These are phyloP conservation scores for Gonatopus flavifemur DNA, from an alignment of 1,140 invertebrate species.

Conservation along the genomic window DNA sequence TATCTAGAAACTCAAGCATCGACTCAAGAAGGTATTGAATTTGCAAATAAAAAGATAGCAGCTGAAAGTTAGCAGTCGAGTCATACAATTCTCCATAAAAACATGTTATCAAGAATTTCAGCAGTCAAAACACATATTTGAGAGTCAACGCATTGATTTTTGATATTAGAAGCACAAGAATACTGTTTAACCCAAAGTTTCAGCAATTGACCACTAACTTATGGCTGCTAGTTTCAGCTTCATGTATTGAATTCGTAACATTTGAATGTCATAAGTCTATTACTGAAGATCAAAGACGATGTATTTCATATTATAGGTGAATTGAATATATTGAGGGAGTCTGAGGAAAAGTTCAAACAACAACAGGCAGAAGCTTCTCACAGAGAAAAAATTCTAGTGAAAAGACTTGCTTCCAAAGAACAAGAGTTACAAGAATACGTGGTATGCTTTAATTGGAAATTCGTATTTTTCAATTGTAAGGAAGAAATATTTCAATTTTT, in stretches of 20 bases:
- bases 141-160: too few relatives aligned
- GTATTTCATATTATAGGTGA: conserved; percentile 65
- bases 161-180: too few relatives aligned
- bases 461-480: conserved; percentile 12
- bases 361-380: conserved; percentile 83
- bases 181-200: too few relatives aligned
- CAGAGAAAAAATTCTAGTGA: conserved; percentile 87
- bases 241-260: background rate
- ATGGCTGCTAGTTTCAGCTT: too few relatives aligned
- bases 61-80: too few relatives aligned
- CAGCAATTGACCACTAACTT: too few relatives aligned
- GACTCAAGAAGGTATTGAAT: conserved; percentile 60
- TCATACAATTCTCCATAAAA: too few relatives aligned
- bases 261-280: background rate
- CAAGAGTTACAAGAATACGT: conserved; percentile 95
- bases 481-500: conserved; percentile 1
- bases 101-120: too few relatives aligned
- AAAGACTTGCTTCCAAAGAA: conserved; percentile 89
- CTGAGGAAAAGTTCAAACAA: conserved; percentile 79
- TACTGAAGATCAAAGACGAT: conserved; percentile 5
- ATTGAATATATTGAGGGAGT: conserved; percentile 72
- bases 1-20: conserved; percentile 56
- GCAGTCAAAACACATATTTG: too few relatives aligned
- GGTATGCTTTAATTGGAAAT: conserved; percentile 62
- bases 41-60: too few relatives aligned